Conservation (phyloP, 2,113 vertebrate genomes). For the Malaclemys terrapin region DNA sequence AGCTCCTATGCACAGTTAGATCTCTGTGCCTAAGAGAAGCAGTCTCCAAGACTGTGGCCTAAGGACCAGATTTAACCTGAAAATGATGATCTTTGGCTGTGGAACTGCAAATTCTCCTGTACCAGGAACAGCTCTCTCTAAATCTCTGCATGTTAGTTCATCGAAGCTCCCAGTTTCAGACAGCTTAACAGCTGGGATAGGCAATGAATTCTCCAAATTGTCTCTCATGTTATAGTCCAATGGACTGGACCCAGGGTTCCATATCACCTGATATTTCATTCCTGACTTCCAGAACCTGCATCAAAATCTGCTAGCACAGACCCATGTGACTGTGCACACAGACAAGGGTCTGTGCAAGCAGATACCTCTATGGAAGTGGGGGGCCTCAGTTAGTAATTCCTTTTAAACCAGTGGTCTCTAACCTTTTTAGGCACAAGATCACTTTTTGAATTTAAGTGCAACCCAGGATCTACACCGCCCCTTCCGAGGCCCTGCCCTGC, state of each 20-base stretch:
- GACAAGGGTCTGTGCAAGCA: background rate
- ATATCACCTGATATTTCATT: background rate
- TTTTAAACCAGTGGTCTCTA: no score
- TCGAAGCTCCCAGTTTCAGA: background rate
- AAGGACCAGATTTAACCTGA: accelerated
- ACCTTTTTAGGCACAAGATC: no score
- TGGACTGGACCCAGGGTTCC: background rate
- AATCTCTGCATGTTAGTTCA: no score
- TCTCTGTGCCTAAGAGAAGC: no score
- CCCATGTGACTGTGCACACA: background rate
- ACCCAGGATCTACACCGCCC: no score
- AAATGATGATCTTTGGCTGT: accelerated
- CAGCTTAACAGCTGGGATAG: background rate
- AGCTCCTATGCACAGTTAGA: background rate
- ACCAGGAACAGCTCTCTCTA: background rate
- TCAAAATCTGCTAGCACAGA: background rate
- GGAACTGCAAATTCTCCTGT: no score
- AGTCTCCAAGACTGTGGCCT: accelerated
- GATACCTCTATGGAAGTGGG: background rate
- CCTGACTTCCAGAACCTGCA: no score
- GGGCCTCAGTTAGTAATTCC: background rate
- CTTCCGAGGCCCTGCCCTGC: no score
- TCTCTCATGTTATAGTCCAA: no score
- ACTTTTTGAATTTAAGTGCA: no score
- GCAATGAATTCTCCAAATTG: background rate